Percentiles rank a stretch among this genome's conserved stretches.
Evolutionary conservation across 2,888 invertebrate genomes (phyloP).

Genomic region (Acleris sparsana): DNA sequence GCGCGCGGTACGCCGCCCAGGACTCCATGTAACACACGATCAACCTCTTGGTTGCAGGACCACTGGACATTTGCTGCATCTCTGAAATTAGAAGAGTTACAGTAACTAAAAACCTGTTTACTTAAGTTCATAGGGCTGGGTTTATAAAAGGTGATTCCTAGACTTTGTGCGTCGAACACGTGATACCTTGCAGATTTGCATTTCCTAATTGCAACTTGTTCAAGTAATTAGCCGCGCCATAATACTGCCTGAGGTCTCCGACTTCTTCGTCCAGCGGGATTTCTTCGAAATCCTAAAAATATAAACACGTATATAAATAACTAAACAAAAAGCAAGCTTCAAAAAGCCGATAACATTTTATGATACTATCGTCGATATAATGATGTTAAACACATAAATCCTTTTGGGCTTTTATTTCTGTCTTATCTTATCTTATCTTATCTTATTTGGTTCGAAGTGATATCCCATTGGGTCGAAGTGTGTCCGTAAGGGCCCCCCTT

Average conservation of each 20-base stretch:
- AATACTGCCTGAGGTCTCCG: constrained; percentile 57
- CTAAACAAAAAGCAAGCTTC: no score
- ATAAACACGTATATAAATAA: not conserved
- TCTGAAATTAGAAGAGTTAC: constrained; percentile 47
- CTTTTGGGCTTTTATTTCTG: no score
- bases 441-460: no score
- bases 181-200: constrained; percentile 72
- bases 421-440: no score
- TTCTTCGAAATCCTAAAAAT: constrained; percentile 56
- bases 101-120: not conserved
- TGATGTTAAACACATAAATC: no score
- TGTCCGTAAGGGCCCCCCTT: no score
- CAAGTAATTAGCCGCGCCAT: constrained; percentile 73
- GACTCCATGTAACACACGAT: constrained; percentile 89
- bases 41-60: constrained; percentile 56
- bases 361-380: no score
- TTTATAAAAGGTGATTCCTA: not conserved
- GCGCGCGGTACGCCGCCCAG: constrained; percentile 86
- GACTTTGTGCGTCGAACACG: not conserved
- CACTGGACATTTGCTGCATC: constrained; percentile 69
- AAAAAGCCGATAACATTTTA: no score
- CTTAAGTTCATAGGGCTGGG: not conserved
- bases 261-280: constrained; percentile 46
- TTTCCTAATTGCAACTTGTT: constrained; percentile 78
- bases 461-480: no score